These are phyloP conservation scores for Nyctereutes procyonoides DNA, from an alignment of 2,113 vertebrate genomes.

Conservation along the genomic window DNA sequence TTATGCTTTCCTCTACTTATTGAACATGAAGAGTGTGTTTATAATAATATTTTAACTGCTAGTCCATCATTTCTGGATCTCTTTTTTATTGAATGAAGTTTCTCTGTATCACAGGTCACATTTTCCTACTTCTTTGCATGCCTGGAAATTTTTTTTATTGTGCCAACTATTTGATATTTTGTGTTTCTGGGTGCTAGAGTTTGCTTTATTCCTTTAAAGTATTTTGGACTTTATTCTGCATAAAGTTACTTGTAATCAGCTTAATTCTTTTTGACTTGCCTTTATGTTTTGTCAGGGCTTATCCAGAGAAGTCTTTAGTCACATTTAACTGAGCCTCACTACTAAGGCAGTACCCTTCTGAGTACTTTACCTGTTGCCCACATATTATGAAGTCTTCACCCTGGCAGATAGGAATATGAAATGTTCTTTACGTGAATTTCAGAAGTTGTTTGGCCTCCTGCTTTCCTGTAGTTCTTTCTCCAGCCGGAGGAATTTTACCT, in stretches of 20 bases:
- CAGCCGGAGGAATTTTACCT: not conserved
- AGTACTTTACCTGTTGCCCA: not conserved
- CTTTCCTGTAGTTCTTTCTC: not conserved
- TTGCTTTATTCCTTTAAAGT: constrained; percentile 22
- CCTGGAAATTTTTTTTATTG: not conserved
- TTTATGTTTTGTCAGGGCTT: not conserved
- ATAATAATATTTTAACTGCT: not conserved
- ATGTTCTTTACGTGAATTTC: not conserved
- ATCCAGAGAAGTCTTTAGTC: not conserved
- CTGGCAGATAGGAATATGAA: not conserved
- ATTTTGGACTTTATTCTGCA: constrained; percentile 1
- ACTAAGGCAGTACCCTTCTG: not conserved
- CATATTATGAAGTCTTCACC: not conserved
- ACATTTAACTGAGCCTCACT: not conserved
- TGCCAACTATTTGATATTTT: not conserved
- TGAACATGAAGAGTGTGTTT: constrained; percentile 1
- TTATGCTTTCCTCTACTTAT: not conserved
- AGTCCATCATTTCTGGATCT: constrained; percentile 29
- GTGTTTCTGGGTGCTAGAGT: not conserved
- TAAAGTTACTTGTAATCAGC: not conserved
- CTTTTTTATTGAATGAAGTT: constrained; percentile 11
- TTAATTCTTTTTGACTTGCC: not conserved
- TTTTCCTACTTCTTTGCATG: not conserved
- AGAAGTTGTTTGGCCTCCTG: not conserved
- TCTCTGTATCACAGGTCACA: not conserved